These are phyloP conservation scores for Candoia aspera DNA, from an alignment of 2,113 vertebrate species.

Conservation along the genomic window DNA sequence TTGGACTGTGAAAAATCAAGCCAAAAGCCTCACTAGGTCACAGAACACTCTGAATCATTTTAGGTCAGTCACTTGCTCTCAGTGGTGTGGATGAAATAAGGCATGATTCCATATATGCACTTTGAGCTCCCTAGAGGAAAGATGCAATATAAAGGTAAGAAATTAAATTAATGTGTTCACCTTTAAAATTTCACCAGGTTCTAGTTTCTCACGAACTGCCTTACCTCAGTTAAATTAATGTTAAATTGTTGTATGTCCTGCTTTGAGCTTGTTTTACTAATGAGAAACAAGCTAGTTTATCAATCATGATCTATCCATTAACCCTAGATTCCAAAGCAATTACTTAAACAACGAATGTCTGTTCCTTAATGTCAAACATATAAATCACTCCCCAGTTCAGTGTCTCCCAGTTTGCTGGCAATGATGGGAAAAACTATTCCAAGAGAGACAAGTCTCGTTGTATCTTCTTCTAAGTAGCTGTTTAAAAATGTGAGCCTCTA, in stretches of 20 bases:
- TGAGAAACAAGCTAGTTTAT: not conserved
- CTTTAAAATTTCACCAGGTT: not conserved
- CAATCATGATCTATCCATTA: not conserved
- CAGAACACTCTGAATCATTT: not conserved
- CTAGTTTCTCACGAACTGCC: not conserved
- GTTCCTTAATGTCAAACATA: not conserved
- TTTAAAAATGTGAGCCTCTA: fast-evolving
- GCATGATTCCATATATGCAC: not conserved
- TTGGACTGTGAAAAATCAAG: not conserved
- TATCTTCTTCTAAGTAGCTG: not conserved
- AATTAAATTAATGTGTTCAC: not conserved
- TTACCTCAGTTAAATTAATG: not conserved
- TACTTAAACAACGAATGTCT: not conserved
- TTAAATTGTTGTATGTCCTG: not conserved
- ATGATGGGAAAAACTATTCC: not conserved
- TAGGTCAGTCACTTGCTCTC: not conserved
- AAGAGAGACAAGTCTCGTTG: not conserved
- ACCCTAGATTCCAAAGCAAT: not conserved
- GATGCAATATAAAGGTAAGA: not conserved
- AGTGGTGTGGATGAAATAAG: not conserved
- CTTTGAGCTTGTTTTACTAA: not conserved
- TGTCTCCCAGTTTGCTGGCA: not conserved
- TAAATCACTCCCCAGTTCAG: not conserved
- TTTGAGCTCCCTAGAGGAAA: not conserved
- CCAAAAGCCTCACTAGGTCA: not conserved